Percentiles rank a stretch among this genome's conserved stretches.
These are phyloP conservation scores for Ephydatia muelleri DNA, from an alignment of 37 sponge, comb jelly and placozoan genomes.

Conservation along the genomic window DNA sequence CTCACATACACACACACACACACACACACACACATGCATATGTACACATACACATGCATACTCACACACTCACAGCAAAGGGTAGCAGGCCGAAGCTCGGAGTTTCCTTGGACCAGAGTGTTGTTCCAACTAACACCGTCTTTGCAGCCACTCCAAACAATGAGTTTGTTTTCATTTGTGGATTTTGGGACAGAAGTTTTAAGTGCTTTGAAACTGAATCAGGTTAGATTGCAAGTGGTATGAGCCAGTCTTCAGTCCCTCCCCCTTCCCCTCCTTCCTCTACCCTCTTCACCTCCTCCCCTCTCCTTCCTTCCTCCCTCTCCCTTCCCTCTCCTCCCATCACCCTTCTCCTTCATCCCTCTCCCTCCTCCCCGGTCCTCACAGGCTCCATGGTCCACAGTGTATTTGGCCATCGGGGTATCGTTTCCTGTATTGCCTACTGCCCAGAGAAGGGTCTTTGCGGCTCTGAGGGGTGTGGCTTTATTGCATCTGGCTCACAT, in stretches of 20 bases:
- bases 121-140: conserved; percentile 51
- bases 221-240: conserved; percentile 20
- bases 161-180: conserved; percentile 64
- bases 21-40: not conserved
- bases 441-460: conserved; percentile 49
- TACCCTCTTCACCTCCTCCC: not conserved
- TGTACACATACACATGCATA: not conserved
- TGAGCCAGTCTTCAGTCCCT: not conserved
- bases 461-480: conserved; percentile 40
- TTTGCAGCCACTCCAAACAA: conserved; percentile 63
- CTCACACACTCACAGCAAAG: conserved; percentile 9
- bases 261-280: not conserved
- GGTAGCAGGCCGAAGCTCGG: conserved; percentile 48
- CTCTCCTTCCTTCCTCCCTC: not conserved
- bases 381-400: conserved; percentile 72
- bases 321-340: not conserved
- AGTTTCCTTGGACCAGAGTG: conserved; percentile 80
- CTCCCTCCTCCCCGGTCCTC: not conserved
- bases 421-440: conserved; percentile 77
- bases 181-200: conserved; percentile 89
- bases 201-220: conserved; percentile 74
- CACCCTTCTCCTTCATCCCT: not conserved
- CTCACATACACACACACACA: not conserved
- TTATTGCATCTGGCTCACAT: conserved; percentile 82
- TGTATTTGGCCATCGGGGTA: conserved; percentile 82